Base-by-base conservation (phyloP, 2,888 invertebrate species). In the Perithous albicinctus region DNA sequence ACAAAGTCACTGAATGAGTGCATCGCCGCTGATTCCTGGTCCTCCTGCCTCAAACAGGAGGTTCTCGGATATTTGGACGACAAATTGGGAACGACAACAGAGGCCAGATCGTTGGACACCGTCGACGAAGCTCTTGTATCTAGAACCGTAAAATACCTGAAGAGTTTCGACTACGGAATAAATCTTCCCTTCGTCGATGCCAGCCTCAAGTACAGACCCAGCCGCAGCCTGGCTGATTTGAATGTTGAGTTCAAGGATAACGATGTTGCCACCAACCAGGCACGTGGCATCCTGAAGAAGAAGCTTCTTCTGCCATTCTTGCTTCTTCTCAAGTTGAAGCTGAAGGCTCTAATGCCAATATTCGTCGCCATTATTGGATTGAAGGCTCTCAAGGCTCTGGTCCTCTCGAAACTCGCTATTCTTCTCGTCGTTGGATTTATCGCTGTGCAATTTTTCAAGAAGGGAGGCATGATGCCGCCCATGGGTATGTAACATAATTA, bases 281-380 rank as follows among this genome's bases (percentile, higher is more conserved):
- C 96, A 88, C 96, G 97, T 84, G 96, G 96, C 88, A 90, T 94
- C 78, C 94, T 97, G 89, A 97, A 97, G 94, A 97, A 97, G 94
- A 97, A 97, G 92, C 94, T 97, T 63, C 94, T 97, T 84, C 93
- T 97, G 89, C 97, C 97, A 15, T 94, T 97, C 83, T 93, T 97
- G 86, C 93, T 97, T 86, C 94, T 97, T 67, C 93, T 97, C 88
- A 97, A 97, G 93, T 93, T 97, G 89, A 97, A 97, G 93, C 94
- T 97, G 94, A 97, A 97, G 93, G 96, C 96, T 26, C 92, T 97
- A 83, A 96, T 96, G 95, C 97, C 97, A 43, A 96, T 97, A 88
- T 94, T 97, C 87, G 95, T 97, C 35, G 95, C 96, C 56, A 93
- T 97, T 88, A 95, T 97, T 90, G 96, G 97, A 84, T 93, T 97